A percentile compares a stretch with the other conserved stretches of the same genome.
Conservation (phyloP, 2,113 vertebrate species). For the Coregonus clupeaformis region DNA sequence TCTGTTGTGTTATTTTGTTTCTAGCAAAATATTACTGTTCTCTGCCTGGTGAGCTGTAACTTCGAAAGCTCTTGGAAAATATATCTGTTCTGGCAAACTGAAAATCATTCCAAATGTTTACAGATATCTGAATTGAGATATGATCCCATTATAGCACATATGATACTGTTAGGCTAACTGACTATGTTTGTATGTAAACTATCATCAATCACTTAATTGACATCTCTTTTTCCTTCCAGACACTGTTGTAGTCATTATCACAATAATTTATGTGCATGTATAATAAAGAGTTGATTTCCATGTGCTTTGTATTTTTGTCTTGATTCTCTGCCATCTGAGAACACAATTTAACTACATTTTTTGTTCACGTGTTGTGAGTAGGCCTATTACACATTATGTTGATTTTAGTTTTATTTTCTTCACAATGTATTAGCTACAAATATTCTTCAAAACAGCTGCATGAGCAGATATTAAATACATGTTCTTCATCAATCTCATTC, state of each 20-base stretch:
- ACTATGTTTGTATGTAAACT: not conserved
- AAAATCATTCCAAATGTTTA: conserved; percentile 4
- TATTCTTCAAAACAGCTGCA: too few relatives aligned
- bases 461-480: too few relatives aligned
- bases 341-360: not conserved
- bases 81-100: not conserved
- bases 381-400: not conserved
- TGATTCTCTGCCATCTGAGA: not conserved
- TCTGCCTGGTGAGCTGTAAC: not conserved
- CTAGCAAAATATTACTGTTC: not conserved
- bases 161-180: not conserved
- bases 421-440: too few relatives aligned
- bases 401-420: not conserved
- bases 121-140: not conserved
- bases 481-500: too few relatives aligned
- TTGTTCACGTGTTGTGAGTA: not conserved
- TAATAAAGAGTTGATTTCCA: conserved; percentile 6
- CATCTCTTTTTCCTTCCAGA: not conserved
- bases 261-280: not conserved
- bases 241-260: not conserved
- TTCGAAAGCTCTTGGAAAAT: not conserved
- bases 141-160: not conserved
- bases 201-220: not conserved
- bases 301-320: not conserved
- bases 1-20: conserved; percentile 1